phyloP scores from a whole-genome alignment of 2,888 invertebrate species.

The Leptinotarsa rubiginosa region DNA sequence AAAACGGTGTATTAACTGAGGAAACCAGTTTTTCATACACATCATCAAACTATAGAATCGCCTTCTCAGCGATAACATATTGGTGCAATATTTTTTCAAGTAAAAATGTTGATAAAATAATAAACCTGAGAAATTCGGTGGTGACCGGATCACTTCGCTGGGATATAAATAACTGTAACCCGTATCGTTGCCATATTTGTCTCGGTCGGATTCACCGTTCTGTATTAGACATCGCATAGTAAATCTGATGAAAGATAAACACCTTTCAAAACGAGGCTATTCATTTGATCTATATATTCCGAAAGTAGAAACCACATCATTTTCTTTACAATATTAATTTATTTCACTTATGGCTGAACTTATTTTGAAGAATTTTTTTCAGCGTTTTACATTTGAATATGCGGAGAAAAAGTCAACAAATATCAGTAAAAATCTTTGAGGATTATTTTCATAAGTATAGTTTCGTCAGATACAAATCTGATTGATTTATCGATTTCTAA shows the following conservation, averaged over 20 bases:
- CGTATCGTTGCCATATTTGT: slow-evolving; percentile 57
- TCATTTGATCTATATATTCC: not conserved
- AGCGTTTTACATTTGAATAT: no score
- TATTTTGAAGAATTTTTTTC: not conserved
- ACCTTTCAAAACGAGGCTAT: not conserved
- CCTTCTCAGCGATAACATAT: not conserved
- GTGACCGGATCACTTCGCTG: slow-evolving; percentile 46
- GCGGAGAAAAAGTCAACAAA: no score
- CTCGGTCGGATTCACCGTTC: slow-evolving; percentile 48
- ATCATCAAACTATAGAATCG: no score
- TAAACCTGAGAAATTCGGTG: slow-evolving; percentile 41
- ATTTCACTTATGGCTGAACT: no score
- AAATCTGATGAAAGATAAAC: slow-evolving; percentile 18
- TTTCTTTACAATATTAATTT: not conserved
- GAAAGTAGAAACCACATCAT: not conserved
- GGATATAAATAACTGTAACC: slow-evolving; percentile 55
- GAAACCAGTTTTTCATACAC: no score
- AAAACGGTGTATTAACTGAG: no score
- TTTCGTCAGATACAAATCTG: no score
- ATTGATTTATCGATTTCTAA: no score
- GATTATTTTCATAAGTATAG: no score
- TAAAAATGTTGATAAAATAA: slow-evolving; percentile 5
- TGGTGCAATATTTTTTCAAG: not conserved
- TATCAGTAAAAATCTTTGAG: no score
- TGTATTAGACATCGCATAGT: slow-evolving; percentile 32